Base-by-base conservation (phyloP, 2,113 vertebrate genomes). In the Lates calcarifer region DNA sequence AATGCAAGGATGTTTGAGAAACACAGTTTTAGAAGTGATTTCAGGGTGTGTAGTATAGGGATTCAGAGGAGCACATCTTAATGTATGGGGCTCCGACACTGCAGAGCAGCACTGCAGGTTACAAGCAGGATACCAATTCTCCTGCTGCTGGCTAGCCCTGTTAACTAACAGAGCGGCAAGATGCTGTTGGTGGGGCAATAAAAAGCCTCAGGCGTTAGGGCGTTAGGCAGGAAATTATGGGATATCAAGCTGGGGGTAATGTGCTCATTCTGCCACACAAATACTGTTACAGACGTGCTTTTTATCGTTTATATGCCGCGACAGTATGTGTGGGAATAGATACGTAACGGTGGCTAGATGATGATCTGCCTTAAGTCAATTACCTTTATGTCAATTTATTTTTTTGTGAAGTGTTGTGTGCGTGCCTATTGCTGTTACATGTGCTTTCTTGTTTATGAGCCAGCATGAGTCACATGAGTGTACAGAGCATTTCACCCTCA, bases 161-260 rank as follows among this genome's bases (percentile, higher is more conserved):
- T 67, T 87, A 84, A 77, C 74, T 75, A 83, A 74, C 73, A 45
- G 82, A 90, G 83, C 79, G 72, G 79, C 9, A 70, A 79, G 72
- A 82, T 60, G 69, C 65, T 76, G 76, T 66, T 66, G 74, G 79
- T 75, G 79, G 47, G 63, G 35, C 51, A 47, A 29, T 15, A 37
- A 58, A 35, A 73, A 69, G 41, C 86, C 61, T 68, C 10, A 2
- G 84, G 82, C 64, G 20, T 77, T 79, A 68, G 75, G 84, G 82
- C 64, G 20, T 77, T 79, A 68, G 75, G 47, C 62, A 29, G 45
- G 67, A 67, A 84, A 90, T 88, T 45, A 84, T 71, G 64, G 72
- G 75, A 79, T 35, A 73, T 74, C 56, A 81, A 43, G 75, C 82
- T 60, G 65, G 41, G 61, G 73, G 4, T 62, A 56, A 74, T 74